phyloP scores from a whole-genome alignment of 2,888 invertebrate genomes.

The Eumerus sabulonum region DNA sequence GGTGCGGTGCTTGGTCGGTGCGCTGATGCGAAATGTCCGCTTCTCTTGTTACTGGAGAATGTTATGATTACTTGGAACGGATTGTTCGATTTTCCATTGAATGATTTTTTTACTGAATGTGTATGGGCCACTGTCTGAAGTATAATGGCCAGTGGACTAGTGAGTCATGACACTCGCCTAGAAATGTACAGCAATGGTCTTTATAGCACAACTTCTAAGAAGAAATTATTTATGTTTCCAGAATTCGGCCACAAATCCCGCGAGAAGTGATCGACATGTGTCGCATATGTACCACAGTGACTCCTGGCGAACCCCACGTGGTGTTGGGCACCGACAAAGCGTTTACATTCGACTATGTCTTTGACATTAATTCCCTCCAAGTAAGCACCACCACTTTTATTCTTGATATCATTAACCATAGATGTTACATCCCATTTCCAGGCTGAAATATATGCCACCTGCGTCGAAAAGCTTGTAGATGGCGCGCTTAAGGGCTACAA shows the following conservation, averaged over 20 bases:
- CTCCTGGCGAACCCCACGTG: conserved; percentile 94
- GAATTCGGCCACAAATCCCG: conserved; percentile 96
- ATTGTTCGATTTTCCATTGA: too few relatives aligned
- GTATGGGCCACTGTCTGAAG: too few relatives aligned
- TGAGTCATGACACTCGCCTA: too few relatives aligned
- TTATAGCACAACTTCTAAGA: too few relatives aligned
- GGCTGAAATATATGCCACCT: conserved; percentile 87
- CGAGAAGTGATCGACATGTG: conserved; percentile 97
- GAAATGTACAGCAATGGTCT: too few relatives aligned
- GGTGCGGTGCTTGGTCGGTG: too few relatives aligned
- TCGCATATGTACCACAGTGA: conserved; percentile 93
- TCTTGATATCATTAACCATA: background rate
- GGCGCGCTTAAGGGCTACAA: conserved; percentile 97
- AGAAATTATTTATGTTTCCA: conserved; percentile 76
- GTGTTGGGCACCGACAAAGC: conserved; percentile 95
- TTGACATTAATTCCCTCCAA: conserved; percentile 89
- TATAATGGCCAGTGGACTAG: too few relatives aligned
- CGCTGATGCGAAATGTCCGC: too few relatives aligned
- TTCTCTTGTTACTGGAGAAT: too few relatives aligned
- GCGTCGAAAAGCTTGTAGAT: conserved; percentile 92
- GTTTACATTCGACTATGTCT: conserved; percentile 98
- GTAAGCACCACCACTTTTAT: conserved; percentile 74
- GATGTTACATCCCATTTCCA: conserved; percentile 37
- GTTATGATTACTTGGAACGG: too few relatives aligned
- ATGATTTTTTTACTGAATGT: too few relatives aligned